Base-by-base conservation (phyloP, 2,113 vertebrate genomes). In the Alethe diademata region DNA sequence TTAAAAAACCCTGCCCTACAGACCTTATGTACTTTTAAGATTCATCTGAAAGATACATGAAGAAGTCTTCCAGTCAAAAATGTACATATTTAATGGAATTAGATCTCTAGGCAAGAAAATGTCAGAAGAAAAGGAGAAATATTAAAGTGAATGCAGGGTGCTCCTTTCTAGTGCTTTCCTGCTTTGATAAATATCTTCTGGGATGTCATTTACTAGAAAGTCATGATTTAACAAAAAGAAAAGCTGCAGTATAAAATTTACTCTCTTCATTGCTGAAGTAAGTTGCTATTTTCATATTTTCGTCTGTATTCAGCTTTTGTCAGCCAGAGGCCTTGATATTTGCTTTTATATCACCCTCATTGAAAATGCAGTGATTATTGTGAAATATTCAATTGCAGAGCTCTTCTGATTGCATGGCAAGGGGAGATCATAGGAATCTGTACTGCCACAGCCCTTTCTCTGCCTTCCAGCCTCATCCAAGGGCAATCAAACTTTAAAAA, bases 71-170 rank as follows among this genome's bases (percentile, higher is more conserved):
- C 95, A 98, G 97, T 96, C 95, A 95, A 98, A 98, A 98, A 97
- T 96, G 98, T 98, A 98, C 98, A 98, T 98, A 98, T 98, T 98
- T 98, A 98, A 98, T 98, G 96, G 97, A 98, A 98, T 98, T 97
- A 98, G 97, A 98, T 98, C 97, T 98, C 96, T 96, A 98, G 97
- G 98, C 98, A 98, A 98, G 96, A 97, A 97, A 98, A 98, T 97
- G 97, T 98, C 97, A 98, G 96, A 98, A 97, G 97, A 97, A 97
- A 98, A 97, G 95, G 92, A 94, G 31, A 97, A 98, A 98, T 98
- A 98, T 98, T 98, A 98, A 98, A 98, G 98, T 74, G 86, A 98
- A 98, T 96, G 91, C 50, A 86, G 97, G 97, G 96, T 96, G 83
- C 88, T 97, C 95, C 95, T 98, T 97, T 97, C 95, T 96, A 97